Evolutionary conservation across 2,113 vertebrate genomes (phyloP).

Genomic region (Aythya baeri): DNA sequence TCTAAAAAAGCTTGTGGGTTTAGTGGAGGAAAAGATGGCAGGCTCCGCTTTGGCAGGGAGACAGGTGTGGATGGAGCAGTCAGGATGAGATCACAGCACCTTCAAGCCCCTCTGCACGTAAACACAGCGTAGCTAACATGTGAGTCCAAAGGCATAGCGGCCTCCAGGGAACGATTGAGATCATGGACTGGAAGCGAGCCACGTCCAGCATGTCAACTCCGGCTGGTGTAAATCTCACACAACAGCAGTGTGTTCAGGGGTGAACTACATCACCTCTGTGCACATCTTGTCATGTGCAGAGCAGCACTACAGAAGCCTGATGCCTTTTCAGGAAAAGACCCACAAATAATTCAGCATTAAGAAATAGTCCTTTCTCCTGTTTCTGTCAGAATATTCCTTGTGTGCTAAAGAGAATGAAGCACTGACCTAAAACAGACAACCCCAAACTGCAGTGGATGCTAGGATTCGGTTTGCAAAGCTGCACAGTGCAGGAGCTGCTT

Average conservation of each 20-base stretch:
- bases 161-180: background rate
- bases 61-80: background rate
- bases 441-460: background rate
- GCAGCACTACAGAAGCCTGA: background rate
- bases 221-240: background rate
- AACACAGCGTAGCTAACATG: background rate
- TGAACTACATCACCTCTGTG: background rate
- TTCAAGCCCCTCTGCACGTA: background rate
- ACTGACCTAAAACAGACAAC: background rate
- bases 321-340: background rate
- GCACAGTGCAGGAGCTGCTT: background rate
- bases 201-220: background rate
- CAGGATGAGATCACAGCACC: background rate
- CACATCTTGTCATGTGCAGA: background rate
- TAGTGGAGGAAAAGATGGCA: background rate
- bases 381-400: background rate
- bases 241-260: background rate
- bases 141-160: background rate
- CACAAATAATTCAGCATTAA: background rate
- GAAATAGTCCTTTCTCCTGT: background rate
- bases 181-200: background rate
- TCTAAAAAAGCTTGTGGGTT: background rate
- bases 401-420: background rate
- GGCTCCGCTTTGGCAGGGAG: background rate
- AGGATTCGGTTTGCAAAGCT: background rate